Evolutionary conservation across 2,113 vertebrate species (phyloP), one percentile per base, ranked within the genome.

Genomic region (Lagopus leucura): DNA sequence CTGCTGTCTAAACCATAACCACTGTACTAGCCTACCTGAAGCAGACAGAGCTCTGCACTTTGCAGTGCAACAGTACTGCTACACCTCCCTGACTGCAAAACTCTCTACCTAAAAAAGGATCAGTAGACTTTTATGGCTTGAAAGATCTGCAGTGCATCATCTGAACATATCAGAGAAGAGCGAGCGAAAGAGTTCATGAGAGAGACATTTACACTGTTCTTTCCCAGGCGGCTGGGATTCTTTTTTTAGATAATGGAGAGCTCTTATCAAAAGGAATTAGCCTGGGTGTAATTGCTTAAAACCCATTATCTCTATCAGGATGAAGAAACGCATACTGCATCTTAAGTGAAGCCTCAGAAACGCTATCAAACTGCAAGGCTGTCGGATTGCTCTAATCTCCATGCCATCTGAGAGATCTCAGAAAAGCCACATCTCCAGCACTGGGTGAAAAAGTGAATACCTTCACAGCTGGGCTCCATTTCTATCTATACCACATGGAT

Each of bases 221-320:
- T 92, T 95, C 92, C 95, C 91, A 90, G 86, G 88, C 34, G 4
- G 86, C 38, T 90, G 40, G 88, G 79, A 89, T 81, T 94, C 93
- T 96, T 96, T 96, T 97, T 95, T 96, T 94, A 93, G 93, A 97
- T 96, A 96, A 96, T 77, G 89, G 89, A 95, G 95, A 96, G 91
- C 61, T 93, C 93, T 97, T 96, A 96, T 96, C 91, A 94, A 96
- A 97, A 94, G 93, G 96, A 97, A 97, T 97, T 96, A 97, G 94
- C 92, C 94, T 91, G 95, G 94, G 95, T 96, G 79, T 96, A 97
- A 97, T 97, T 96, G 94, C 96, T 96, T 96, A 96, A 97, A 96
- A 95, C 94, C 96, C 88, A 97, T 96, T 97, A 97, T 97, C 94
- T 94, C 95, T 67, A 97, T 94, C 93, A 95, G 95, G 92, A 89